phyloP scores from a whole-genome alignment of 1,140 invertebrate genomes.

The Octopus sinensis region DNA sequence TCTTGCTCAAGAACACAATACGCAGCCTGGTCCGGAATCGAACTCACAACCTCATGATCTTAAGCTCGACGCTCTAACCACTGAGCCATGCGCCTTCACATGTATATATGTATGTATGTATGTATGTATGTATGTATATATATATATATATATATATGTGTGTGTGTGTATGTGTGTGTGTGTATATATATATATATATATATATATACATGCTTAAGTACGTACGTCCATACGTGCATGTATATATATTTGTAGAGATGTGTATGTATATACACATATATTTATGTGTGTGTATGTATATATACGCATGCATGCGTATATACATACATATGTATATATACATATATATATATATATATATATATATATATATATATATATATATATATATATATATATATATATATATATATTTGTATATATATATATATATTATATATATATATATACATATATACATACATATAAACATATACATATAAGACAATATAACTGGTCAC shows the following conservation, averaged over 20 bases:
- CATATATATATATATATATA: conserved; percentile 10
- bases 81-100: not conserved
- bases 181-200: not conserved
- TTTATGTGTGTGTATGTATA: not conserved
- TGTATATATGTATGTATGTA: conserved; percentile 1
- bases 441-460: too few relatives aligned
- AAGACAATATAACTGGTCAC: too few relatives aligned
- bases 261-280: not conserved
- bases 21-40: too few relatives aligned
- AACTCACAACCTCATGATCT: too few relatives aligned
- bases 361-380: conserved; percentile 6
- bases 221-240: not conserved
- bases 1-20: too few relatives aligned
- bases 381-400: conserved; percentile 3
- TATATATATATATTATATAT: conserved; percentile 5
- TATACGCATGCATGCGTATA: not conserved
- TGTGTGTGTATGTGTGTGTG: not conserved
- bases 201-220: not conserved
- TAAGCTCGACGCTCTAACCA: too few relatives aligned
- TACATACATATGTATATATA: conserved; percentile 7
- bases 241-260: conserved; percentile 3
- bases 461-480: too few relatives aligned
- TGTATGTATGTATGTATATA: not conserved
- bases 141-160: conserved; percentile 6
- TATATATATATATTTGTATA: not conserved